Evolutionary conservation across 2,888 invertebrate species (phyloP).

Genomic region (Lepidocyrtinus sp.): DNA sequence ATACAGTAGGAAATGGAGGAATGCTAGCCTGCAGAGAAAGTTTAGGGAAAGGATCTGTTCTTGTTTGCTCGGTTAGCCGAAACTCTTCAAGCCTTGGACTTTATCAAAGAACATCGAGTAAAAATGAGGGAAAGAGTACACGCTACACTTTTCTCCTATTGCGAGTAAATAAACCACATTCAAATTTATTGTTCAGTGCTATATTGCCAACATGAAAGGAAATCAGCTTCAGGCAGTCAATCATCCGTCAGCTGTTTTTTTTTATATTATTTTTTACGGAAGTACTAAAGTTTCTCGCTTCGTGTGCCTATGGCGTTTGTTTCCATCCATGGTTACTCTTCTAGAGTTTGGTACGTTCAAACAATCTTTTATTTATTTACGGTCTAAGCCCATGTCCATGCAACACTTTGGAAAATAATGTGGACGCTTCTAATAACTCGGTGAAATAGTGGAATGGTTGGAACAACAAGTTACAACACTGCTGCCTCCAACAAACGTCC

Average conservation of each 20-base stretch:
- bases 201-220: not conserved
- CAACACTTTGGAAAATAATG: constrained; percentile 1
- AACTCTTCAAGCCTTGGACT: not conserved
- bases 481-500: no score
- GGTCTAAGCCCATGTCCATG: not conserved
- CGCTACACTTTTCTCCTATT: not conserved
- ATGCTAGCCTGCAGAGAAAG: not conserved
- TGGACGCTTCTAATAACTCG: not conserved
- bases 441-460: not conserved
- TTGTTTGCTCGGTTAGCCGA: not conserved
- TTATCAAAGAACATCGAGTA: not conserved
- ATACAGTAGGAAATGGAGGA: no score
- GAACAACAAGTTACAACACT: constrained; percentile 4
- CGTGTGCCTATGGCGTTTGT: constrained; percentile 1
- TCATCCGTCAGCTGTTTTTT: constrained; percentile 45
- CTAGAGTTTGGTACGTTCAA: constrained; percentile 1
- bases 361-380: not conserved
- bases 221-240: constrained; percentile 33
- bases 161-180: constrained; percentile 14
- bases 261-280: not conserved
- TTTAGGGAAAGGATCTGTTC: not conserved
- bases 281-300: not conserved
- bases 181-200: constrained; percentile 19
- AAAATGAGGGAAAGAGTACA: not conserved
- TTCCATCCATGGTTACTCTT: not conserved